Evolutionary conservation across 2,888 invertebrate genomes (phyloP), one percentile per base, ranked within the genome.

Genomic region (Elmis aenea): DNA sequence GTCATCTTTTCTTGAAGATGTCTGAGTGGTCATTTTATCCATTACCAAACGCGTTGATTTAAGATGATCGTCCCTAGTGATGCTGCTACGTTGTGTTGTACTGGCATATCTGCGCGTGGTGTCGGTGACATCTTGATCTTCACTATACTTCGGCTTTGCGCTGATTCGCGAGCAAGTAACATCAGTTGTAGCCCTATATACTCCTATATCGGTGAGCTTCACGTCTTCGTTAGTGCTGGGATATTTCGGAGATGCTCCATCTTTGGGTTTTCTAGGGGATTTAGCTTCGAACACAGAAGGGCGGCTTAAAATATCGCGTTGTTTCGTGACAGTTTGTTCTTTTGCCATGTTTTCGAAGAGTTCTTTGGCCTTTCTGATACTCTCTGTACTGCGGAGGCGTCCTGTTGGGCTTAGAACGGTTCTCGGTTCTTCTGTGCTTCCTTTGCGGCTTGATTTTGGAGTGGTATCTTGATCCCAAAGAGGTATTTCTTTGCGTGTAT

Each of bases 321-420:
- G 70, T 35, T 66, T 59, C 5, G 54, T 38, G 45, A 45, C 59
- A 52, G 52, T 57, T 41, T 56, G 54, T 13, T 56, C 54, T 46
- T 71, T 68, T 15, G 43, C 59, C 12, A 79, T 77, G 43, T 75
- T 81, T 67, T 84, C 83, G 63, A 83, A 83, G 20, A 83, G 59
- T 22, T 77, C 79, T 62, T 82, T 83, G 1, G 84, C 83, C 62
- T 79, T 78, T 29, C 77, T 75, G 1, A 83, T 79, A n/a, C 77
- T 77, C 49, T 81, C 80, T 26, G 75, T 77, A 48, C 75, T 77
- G 27, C 75, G 71, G 13, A 77, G 53, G 11, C 61, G 52, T 11
- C 61, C 57, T 9, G 57, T 42, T 49, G 62, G 46, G 33, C 62
- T 65, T 15, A 64, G 33, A 27, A 59, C 49, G 2, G 46, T 46